phyloP scores from a whole-genome alignment of 2,113 vertebrate species.

The Notothenia coriiceps region DNA sequence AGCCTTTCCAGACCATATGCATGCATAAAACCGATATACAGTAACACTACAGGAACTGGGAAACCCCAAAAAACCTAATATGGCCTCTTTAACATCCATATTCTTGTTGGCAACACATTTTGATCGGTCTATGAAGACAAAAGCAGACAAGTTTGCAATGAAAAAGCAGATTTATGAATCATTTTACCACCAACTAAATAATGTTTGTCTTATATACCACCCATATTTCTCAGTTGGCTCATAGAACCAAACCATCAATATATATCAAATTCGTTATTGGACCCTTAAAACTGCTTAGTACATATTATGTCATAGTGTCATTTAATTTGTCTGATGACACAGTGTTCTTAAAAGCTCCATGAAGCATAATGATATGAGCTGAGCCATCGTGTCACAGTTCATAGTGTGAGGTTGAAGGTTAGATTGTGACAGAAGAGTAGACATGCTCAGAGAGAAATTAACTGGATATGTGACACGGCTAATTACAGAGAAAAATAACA shows the following conservation, averaged over 20 bases:
- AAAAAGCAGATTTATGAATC: not conserved
- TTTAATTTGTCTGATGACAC: not conserved
- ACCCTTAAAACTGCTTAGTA: not conserved
- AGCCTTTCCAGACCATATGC: not conserved
- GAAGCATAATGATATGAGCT: not conserved
- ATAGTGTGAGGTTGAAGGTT: not conserved
- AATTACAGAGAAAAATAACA: constrained; percentile 24
- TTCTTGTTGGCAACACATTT: too few relatives aligned
- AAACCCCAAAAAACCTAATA: too few relatives aligned
- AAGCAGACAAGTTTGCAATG: not conserved
- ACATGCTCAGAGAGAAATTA: not conserved
- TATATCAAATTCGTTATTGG: not conserved
- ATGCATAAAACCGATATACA: not conserved
- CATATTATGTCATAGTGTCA: not conserved
- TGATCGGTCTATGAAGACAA: too few relatives aligned
- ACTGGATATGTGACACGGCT: not conserved
- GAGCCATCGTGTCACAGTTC: not conserved
- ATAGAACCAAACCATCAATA: too few relatives aligned
- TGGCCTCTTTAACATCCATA: too few relatives aligned
- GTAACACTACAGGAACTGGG: not conserved
- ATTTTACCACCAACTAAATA: too few relatives aligned
- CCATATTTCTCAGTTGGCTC: not conserved
- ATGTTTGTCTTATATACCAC: not conserved
- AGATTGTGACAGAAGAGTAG: not conserved
- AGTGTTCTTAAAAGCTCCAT: not conserved